Base-by-base conservation (phyloP, 1,140 invertebrate genomes). In the Plectus sambesii region DNA sequence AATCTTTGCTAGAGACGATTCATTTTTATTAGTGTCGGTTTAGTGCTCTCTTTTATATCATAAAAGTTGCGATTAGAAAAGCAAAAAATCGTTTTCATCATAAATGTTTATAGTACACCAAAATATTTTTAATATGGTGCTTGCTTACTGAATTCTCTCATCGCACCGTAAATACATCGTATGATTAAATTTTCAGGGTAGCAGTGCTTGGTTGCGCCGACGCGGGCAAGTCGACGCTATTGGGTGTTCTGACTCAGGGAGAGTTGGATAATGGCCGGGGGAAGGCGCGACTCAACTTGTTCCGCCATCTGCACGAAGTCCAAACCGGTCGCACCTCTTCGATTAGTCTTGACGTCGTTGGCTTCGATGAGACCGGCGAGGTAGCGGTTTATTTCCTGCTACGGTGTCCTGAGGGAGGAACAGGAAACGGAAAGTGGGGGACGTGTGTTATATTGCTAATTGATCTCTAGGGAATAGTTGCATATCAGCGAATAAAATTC, bases 221-320 rank as follows among this genome's bases (percentile, higher is more conserved):
- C 29, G 59, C 54, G 22, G 55, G 61, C 35, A 62, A 69, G 50
- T 61, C 59, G 5, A 69, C 64, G 0, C 37, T 69, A n/a, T 55
- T 61, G 9, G 90, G 90, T 20, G 89, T 96, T 6, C 72, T 98
- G 9, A 94, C 88, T 0, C 87, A 94, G 71, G 89, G 90, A 19
- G 84, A 86, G 70, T 72, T 90, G 42, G 92, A 97, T 69, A 96
- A 97, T 74, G 92, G 93, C 0, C 72, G 86, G 53, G 93, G 93
- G 12, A 80, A 84, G 62, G 87, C 92, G 0, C 77, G 93, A 29
- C 72, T 97, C 0, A 97, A 96, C 72, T 83, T 96, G 77, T 88
- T 97, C 68, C 73, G 90, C 8, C 90, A 97, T 70, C 74, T 90
- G 53, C 93, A 98, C 72, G 93, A 98, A 72, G 86, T 97, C 57